Evolutionary conservation across 2,888 invertebrate species (phyloP), one percentile per base, ranked within the genome.

Genomic region (Netelia melanura): DNA sequence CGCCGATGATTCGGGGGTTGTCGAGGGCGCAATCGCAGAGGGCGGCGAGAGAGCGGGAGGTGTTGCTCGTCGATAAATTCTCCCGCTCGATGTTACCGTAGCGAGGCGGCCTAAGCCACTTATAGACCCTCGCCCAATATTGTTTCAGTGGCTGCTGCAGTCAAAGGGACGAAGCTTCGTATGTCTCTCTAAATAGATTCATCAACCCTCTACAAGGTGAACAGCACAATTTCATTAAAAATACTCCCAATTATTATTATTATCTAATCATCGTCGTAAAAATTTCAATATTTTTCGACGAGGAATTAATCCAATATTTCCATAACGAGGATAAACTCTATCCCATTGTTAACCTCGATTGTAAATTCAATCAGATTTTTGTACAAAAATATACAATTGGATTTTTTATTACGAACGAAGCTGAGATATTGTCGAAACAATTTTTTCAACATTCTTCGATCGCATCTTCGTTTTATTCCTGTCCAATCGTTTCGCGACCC

Each of bases 21-120:
- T 21, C 68, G 10, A 78, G 67, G 62, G 83, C 83, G 79, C 83
- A 83, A 83, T 56, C 83, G 83, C 83, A 43, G 25, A 58, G 58
- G 17, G 8, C n/a, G 21, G n/a, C 25, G 17, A 17, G 62, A 25
- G 25, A 62, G 10, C 56, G 2, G 56, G 25, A 2, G 10, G 23
- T 21, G 67, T 67, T 58, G 23, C 75, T 75, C 54, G 79, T 83
- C 83, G 83, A 83, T 83, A 79, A 80, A 38, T 68, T 61, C 77
- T n/a, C 44, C 77, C 48, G 2, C 14, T 68, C 77, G 58, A 43
- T 25, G 30, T n/a, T 58, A 56, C 38, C 58, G 43, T n/a, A n/a
- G 25, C 62, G 48, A 3, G 23, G 25, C 25, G 52, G 23, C 58
- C 21, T 67, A 30, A 43, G 43, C 14, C 38, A 43, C 58, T 14